Conservation (phyloP, 2,888 invertebrate genomes). For the Cryptocephalus primarius region DNA sequence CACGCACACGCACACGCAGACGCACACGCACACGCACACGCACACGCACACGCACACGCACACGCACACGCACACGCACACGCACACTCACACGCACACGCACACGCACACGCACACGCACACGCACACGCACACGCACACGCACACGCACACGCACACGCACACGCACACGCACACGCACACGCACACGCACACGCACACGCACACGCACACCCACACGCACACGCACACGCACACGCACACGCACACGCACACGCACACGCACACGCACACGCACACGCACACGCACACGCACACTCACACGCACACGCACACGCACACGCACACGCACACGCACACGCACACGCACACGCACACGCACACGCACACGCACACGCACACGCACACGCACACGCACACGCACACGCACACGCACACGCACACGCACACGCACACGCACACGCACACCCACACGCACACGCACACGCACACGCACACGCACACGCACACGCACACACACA, state of each 20-base stretch:
- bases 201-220: background rate
- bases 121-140: background rate
- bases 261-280: background rate
- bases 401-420: background rate
- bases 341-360: background rate
- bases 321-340: background rate
- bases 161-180: background rate
- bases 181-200: background rate
- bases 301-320: background rate
- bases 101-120: background rate
- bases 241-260: background rate
- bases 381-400: background rate
- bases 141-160: background rate
- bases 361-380: background rate
- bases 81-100: background rate
- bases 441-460: background rate
- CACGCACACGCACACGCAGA: background rate
- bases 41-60: background rate
- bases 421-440: background rate
- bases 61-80: no score
- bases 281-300: background rate
- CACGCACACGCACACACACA: constrained; percentile 1
- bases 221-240: background rate
- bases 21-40: background rate
- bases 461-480: background rate